These are phyloP conservation scores for Drosophila sordidula DNA, from an alignment of 2,888 invertebrate genomes.

Conservation along the genomic window DNA sequence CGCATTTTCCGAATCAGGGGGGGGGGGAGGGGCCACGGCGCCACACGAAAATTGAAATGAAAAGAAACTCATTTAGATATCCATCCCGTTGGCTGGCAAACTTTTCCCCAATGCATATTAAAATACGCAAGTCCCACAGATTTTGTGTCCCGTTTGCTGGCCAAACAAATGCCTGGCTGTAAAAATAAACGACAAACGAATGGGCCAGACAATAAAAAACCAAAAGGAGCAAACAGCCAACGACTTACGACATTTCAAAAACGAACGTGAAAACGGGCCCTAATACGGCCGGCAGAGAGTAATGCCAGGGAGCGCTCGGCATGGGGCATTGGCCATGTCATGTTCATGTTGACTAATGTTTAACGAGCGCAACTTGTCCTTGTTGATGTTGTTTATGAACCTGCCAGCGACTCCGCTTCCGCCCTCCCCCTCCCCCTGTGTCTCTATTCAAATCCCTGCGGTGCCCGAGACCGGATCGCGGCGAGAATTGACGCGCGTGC, in stretches of 20 bases:
- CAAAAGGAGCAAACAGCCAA: constrained; percentile 53
- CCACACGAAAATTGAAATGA: constrained; percentile 70
- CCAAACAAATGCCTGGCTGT: constrained; percentile 76
- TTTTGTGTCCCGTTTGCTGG: constrained; percentile 45
- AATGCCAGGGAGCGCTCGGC: not conserved
- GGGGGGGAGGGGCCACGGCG: not conserved
- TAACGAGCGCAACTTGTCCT: constrained; percentile 71
- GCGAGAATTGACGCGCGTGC: constrained; percentile 74
- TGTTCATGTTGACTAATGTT: constrained; percentile 77
- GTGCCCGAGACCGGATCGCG: constrained; percentile 44
- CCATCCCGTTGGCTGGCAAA: constrained; percentile 44
- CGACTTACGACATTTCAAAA: constrained; percentile 74
- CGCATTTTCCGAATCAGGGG: constrained; percentile 56
- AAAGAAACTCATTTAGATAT: constrained; percentile 70
- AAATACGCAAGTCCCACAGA: constrained; percentile 67
- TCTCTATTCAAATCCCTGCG: constrained; percentile 73
- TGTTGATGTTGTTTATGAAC: constrained; percentile 80
- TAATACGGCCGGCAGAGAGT: constrained; percentile 22
- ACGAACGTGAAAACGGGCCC: constrained; percentile 65
- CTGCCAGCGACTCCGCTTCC: constrained; percentile 39
- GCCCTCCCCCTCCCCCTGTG: not conserved
- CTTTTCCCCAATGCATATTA: constrained; percentile 83
- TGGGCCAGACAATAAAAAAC: constrained; percentile 72
- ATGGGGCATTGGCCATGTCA: constrained; percentile 48
- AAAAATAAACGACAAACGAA: constrained; percentile 81